Percentiles rank a stretch among this genome's conserved stretches.
These are phyloP conservation scores for Ceratosolen fusciceps DNA, from an alignment of 1,140 invertebrate genomes.

Conservation along the genomic window DNA sequence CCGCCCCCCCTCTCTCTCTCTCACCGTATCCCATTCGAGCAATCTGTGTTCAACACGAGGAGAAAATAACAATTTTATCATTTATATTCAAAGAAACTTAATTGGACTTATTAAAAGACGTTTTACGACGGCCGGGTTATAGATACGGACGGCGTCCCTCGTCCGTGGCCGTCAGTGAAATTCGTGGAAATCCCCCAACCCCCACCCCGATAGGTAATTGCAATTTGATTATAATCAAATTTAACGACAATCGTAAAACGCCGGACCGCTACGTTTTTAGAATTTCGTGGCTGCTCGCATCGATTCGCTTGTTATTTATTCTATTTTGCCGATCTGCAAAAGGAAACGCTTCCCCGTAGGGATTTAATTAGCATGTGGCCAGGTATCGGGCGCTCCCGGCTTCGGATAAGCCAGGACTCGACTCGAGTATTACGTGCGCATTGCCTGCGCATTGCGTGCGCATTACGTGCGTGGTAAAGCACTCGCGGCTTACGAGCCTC, in stretches of 20 bases:
- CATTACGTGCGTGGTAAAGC: too few species aligned
- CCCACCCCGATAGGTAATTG: slow-evolving; percentile 15
- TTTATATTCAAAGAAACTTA: slow-evolving; percentile 21
- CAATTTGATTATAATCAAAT: slow-evolving; percentile 31
- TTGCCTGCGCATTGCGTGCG: too few species aligned
- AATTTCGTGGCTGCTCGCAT: not conserved
- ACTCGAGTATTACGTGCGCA: too few species aligned
- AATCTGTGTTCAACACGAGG: not conserved
- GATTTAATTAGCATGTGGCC: too few species aligned
- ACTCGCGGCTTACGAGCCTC: too few species aligned
- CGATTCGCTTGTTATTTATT: too few species aligned
- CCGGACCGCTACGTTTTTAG: slow-evolving; percentile 4
- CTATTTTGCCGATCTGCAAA: too few species aligned
- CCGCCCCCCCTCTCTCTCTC: too few species aligned
- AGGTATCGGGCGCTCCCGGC: too few species aligned
- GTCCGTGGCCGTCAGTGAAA: not conserved
- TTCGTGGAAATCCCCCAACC: slow-evolving; percentile 38
- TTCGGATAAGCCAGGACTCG: too few species aligned
- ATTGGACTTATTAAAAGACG: slow-evolving; percentile 27
- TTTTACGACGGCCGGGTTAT: slow-evolving; percentile 19
- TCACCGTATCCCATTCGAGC: not conserved
- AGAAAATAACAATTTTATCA: slow-evolving; percentile 23
- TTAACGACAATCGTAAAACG: slow-evolving; percentile 40
- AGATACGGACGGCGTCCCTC: too few species aligned
- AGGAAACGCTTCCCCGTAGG: too few species aligned